Evolutionary conservation across 2,888 invertebrate genomes (phyloP), one percentile per base, ranked within the genome.

Genomic region (Actias luna): DNA sequence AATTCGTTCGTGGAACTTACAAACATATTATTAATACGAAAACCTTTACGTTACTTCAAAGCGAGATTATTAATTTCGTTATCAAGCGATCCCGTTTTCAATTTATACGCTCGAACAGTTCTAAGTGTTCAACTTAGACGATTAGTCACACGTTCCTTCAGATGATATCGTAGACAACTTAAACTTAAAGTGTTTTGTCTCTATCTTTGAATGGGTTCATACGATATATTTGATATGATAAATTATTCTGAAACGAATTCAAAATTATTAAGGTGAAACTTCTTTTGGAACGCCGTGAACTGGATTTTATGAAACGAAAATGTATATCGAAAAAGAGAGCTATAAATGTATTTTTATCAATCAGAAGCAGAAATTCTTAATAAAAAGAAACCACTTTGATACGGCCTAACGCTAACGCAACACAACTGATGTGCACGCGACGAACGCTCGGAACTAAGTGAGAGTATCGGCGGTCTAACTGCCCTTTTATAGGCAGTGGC

Each of bases 121-220:
- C 55, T 29, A 55, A 55, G 55, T 29, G 55, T 29, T 29, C 29
- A 55, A 55, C 29, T 55, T 55, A 29, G 29, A 55, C 55, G 29
- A 55, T 55, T 55, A 55, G 55, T 55, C 55, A 55, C 55, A 29
- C 55, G 29, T 55, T 29, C 55, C 55, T 50, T 55, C 29, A 55
- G 55, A 55, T 55, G 29, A 55, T 55, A 55, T 55, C 55, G 29
- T 55, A 55, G 55, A 55, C 55, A 55, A 50, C 46, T 50, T 50
- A 50, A 50, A 50, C 29, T 55, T 55, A 8, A 55, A 55, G 55
- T 55, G 55, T 55, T 55, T 55, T 55, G 55, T 55, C 55, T 55
- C 55, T 29, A 29, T 18, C 55, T 55, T n/a, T 29, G 55, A 55
- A 55, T 55, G 29, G n/a, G 55, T 29, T 14, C 46, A 25, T 46